Evolutionary conservation across 2,113 vertebrate species (phyloP).

Genomic region (Acanthisitta chloris): DNA sequence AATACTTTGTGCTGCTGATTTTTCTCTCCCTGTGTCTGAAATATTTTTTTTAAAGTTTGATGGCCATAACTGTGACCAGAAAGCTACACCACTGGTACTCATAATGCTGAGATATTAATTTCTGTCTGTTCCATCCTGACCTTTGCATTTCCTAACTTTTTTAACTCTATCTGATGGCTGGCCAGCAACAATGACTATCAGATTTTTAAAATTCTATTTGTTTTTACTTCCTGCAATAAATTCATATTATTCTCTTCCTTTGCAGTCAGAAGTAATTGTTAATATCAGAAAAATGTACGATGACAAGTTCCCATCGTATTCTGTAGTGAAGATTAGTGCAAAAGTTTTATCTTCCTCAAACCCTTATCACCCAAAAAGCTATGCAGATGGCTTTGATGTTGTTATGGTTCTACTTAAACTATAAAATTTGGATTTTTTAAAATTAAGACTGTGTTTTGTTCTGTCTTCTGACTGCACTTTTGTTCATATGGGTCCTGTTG

Average conservation of each 20-base stretch:
- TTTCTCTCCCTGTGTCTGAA: not conserved
- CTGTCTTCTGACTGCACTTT: not conserved
- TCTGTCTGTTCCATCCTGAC: not conserved
- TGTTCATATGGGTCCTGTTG: not conserved
- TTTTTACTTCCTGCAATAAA: not conserved
- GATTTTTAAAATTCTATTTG: not conserved
- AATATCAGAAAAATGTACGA: rapidly evolving
- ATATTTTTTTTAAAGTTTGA: not conserved
- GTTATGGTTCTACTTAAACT: not conserved
- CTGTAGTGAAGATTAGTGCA: not conserved
- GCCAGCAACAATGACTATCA: not conserved
- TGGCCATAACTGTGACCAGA: not conserved
- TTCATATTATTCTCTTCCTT: not conserved
- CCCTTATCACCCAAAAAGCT: not conserved
- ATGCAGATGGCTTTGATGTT: not conserved
- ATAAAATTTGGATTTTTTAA: not conserved
- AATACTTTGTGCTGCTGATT: not conserved
- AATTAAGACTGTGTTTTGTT: not conserved
- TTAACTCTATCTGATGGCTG: not conserved
- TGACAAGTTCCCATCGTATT: not conserved
- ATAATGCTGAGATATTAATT: not conserved
- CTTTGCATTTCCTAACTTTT: not conserved
- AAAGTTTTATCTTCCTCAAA: not conserved
- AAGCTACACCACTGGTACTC: not conserved
- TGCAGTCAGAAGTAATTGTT: not conserved